These are phyloP conservation scores for Mesorhabditis sp. DNA, from an alignment of 2,888 invertebrate species.

Conservation along the genomic window DNA sequence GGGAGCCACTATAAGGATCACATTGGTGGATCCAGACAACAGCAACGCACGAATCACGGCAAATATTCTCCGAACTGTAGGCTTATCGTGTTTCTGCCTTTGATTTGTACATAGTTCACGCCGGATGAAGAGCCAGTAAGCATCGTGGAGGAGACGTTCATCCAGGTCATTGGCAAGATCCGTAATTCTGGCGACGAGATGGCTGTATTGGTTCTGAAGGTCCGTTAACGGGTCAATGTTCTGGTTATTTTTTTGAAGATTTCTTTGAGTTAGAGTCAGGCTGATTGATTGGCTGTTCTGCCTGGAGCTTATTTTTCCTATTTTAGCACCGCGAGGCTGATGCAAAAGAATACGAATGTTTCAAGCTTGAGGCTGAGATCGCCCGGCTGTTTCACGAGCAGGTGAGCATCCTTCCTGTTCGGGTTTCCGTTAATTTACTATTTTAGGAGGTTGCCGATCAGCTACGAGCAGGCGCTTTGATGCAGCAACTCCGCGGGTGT, in stretches of 20 bases:
- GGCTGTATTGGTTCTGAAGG: neutral
- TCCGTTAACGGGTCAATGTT: neutral
- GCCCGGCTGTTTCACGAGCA: neutral
- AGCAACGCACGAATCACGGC: neutral
- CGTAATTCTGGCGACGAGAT: conserved; percentile 1
- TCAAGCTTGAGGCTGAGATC: neutral
- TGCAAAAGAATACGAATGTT: neutral
- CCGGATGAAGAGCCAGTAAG: neutral
- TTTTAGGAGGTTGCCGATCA: neutral
- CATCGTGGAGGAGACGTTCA: neutral
- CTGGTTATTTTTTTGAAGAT: no score
- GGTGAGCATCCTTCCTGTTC: neutral
- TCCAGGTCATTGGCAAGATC: neutral
- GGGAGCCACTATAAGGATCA: neutral
- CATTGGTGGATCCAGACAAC: neutral
- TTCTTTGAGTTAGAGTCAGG: no score
- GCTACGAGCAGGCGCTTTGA: no score
- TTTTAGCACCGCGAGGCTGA: neutral
- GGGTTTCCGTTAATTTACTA: neutral
- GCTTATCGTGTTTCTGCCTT: neutral
- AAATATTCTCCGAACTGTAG: neutral
- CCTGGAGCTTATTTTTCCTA: neutral
- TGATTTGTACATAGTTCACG: neutral
- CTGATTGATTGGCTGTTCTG: no score
- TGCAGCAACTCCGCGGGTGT: no score